phyloP scores from a whole-genome alignment of 2,113 vertebrate species.

The Neotoma lepida region DNA sequence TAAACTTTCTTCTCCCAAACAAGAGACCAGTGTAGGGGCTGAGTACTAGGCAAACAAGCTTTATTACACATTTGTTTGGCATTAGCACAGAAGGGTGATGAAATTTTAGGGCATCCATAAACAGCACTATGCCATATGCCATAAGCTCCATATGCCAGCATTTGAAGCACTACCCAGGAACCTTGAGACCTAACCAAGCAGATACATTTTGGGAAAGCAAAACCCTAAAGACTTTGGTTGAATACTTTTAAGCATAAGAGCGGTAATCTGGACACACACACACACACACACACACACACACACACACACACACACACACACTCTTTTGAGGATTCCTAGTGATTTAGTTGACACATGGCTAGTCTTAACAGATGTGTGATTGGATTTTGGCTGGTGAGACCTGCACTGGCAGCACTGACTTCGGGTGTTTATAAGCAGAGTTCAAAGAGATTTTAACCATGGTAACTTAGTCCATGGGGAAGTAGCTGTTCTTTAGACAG shows the following conservation, averaged over 20 bases:
- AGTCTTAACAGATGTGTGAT: not conserved
- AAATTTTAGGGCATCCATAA: not conserved
- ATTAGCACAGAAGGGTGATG: not conserved
- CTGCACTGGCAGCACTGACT: not conserved
- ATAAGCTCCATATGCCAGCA: no score
- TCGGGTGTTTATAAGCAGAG: not conserved
- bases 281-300: no score
- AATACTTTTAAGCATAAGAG: not conserved
- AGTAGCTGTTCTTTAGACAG: not conserved
- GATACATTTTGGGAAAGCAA: not conserved
- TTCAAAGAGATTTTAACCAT: not conserved
- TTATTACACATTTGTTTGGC: not conserved
- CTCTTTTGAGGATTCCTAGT: not conserved
- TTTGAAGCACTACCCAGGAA: not conserved
- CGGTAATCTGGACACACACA: not conserved
- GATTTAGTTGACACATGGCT: not conserved
- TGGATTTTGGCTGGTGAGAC: not conserved
- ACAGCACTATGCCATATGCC: not conserved
- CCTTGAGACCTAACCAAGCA: not conserved
- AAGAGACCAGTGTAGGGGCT: not conserved
- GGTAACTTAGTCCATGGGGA: not conserved
- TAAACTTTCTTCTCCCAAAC: not conserved
- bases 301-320: no score
- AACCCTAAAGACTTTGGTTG: not conserved
- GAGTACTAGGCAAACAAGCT: not conserved